phyloP scores from a whole-genome alignment of 1,140 invertebrate species.

The Drosophila yakuba region DNA sequence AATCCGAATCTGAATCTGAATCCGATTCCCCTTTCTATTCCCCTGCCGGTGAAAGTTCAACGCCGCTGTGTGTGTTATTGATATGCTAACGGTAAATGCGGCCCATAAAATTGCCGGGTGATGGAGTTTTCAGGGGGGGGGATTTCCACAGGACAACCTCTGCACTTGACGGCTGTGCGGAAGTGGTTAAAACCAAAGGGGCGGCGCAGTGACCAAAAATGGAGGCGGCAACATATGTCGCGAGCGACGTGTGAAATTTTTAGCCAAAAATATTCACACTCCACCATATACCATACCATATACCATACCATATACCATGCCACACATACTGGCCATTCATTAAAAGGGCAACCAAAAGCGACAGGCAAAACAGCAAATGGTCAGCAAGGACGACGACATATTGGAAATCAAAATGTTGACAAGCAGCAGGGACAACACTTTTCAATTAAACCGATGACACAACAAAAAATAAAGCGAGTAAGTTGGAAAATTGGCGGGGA shows the following conservation, averaged over 20 bases:
- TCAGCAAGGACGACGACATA: constrained; percentile 59
- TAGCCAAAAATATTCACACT: constrained; percentile 57
- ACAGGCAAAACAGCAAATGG: constrained; percentile 5
- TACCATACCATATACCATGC: too few relatives aligned
- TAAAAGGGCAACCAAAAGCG: constrained; percentile 21
- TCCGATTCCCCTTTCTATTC: constrained; percentile 1
- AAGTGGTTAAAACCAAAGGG: constrained; percentile 63
- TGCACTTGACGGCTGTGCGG: constrained; percentile 72
- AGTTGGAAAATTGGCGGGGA: background rate
- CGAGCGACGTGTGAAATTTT: constrained; percentile 77
- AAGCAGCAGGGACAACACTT: constrained; percentile 67
- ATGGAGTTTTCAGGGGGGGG: too few relatives aligned
- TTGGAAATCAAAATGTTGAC: constrained; percentile 83
- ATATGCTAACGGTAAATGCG: constrained; percentile 82
- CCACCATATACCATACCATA: background rate
- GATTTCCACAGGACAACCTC: constrained; percentile 17
- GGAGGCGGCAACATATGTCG: constrained; percentile 61
- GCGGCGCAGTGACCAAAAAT: constrained; percentile 8
- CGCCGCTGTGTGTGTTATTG: constrained; percentile 72
- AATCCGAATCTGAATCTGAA: constrained; percentile 6
- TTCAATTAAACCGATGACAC: constrained; percentile 71
- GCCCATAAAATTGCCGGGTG: constrained; percentile 8
- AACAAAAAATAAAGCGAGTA: constrained; percentile 23
- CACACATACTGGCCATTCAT: constrained; percentile 48
- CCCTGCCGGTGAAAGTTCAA: background rate